Conservation (phyloP, 1,140 invertebrate genomes). For the Drosophila murphyi region DNA sequence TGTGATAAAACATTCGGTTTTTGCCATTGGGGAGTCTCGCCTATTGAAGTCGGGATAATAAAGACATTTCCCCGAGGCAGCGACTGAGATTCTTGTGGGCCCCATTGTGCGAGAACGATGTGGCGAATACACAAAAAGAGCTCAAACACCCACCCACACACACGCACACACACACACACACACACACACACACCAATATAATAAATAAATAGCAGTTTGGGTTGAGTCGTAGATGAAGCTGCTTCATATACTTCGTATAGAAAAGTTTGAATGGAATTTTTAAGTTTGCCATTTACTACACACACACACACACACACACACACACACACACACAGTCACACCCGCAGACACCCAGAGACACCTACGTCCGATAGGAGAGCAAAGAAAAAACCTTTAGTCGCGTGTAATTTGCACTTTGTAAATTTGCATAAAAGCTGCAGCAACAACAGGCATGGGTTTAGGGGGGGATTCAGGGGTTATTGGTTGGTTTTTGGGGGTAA, state of each 20-base stretch:
- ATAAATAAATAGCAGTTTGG: constrained; percentile 71
- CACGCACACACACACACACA: no score
- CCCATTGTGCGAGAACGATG: constrained; percentile 38
- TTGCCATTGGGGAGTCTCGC: not conserved
- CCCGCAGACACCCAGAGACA: constrained; percentile 18
- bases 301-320: constrained; percentile 24
- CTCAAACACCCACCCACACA: constrained; percentile 1
- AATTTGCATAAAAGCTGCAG: constrained; percentile 83
- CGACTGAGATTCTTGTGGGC: constrained; percentile 27
- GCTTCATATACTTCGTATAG: constrained; percentile 45
- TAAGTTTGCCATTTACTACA: constrained; percentile 79
- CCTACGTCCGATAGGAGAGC: constrained; percentile 57
- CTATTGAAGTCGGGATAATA: constrained; percentile 20
- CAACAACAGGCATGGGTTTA: constrained; percentile 13
- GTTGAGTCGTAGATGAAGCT: not conserved
- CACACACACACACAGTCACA: constrained; percentile 27
- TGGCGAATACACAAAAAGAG: constrained; percentile 12
- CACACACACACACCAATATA: constrained; percentile 20
- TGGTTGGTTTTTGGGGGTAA: no score
- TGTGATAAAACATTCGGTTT: constrained; percentile 12
- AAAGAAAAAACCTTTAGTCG: constrained; percentile 76
- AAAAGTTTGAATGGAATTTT: constrained; percentile 82
- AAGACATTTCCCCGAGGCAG: constrained; percentile 21
- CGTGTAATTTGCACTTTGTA: constrained; percentile 84
- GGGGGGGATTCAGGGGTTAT: not conserved